These are phyloP conservation scores for Chitala chitala DNA, from an alignment of 2,113 vertebrate species.

Conservation along the genomic window DNA sequence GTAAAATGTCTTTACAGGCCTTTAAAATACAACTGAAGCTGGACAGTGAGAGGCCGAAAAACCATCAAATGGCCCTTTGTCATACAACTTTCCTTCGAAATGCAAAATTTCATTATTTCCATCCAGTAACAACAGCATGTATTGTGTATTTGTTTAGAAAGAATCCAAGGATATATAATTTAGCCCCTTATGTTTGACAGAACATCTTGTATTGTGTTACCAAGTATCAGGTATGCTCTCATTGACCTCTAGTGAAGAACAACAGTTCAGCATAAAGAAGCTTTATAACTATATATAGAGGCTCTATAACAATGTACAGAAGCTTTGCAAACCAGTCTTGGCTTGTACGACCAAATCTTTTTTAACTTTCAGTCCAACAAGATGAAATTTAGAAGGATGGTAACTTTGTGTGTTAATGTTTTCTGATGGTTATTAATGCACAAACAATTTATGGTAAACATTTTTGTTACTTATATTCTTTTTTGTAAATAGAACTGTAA, in stretches of 20 bases:
- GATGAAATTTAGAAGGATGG: too few relatives aligned
- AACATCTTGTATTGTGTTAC: not conserved
- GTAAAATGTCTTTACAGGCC: not conserved
- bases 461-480: too few relatives aligned
- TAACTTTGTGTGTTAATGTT: too few relatives aligned
- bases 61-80: not conserved
- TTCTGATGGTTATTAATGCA: too few relatives aligned
- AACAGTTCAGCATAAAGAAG: not conserved
- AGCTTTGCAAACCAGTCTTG: too few relatives aligned
- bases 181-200: not conserved
- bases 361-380: too few relatives aligned
- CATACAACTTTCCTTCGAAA: not conserved
- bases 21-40: not conserved
- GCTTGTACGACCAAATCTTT: too few relatives aligned
- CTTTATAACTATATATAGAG: too few relatives aligned
- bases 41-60: not conserved
- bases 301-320: too few relatives aligned
- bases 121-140: not conserved
- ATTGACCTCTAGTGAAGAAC: not conserved
- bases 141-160: not conserved
- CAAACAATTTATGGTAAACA: too few relatives aligned
- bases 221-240: not conserved
- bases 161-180: not conserved
- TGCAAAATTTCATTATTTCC: constrained; percentile 1
- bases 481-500: too few relatives aligned